Evolutionary conservation across 1,140 invertebrate genomes (phyloP), one percentile per base, ranked within the genome.

Genomic region (Centruroides vittatus): DNA sequence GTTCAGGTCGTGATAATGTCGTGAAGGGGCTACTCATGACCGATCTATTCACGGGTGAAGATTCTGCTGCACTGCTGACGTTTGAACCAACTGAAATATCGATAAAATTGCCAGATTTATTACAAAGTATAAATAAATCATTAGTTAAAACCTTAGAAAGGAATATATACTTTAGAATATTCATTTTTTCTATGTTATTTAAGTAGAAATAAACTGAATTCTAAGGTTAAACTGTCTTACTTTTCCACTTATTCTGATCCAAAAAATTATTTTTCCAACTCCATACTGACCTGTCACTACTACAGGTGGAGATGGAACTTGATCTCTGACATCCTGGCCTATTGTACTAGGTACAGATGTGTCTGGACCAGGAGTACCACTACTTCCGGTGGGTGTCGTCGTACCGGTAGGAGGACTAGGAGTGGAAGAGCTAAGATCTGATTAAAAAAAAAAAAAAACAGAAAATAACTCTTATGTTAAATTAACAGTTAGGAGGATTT

Each of bases 11-110:
- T 58, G 71, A 68, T 73, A 73, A 68, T 58, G 72, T 57, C 48
- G 72, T 72, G 68, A 79, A 79, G 41, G 79, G 77, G 73, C 78
- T 78, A 67, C 76, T 74, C 73, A 78, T 76, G 55, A 80, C 74
- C 60, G 74, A 72, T 59, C 77, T 70, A 65, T 72, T 77, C 23
- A 68, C 64, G 34, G 73, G 71, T 50, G 72, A 71, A 5, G 71
- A 72, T 56, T 65, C 63, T 11, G 57, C 59, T 4, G 55, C 60
- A 59, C 57, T 60, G 35, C 36, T 60, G 23, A 47, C 58, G 36
- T 11, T 49, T 48, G 58, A 56, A 35, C 35, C 61, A 56, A 59
- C 61, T 68, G 68, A 35, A 73, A 6, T 41, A 41, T 41, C 41
- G 3, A 41, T 41, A 41, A 41, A 41, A 23, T 23, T 23, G 23